Conservation (phyloP, 2,888 invertebrate species). For the Sinhomidia bicolor region DNA sequence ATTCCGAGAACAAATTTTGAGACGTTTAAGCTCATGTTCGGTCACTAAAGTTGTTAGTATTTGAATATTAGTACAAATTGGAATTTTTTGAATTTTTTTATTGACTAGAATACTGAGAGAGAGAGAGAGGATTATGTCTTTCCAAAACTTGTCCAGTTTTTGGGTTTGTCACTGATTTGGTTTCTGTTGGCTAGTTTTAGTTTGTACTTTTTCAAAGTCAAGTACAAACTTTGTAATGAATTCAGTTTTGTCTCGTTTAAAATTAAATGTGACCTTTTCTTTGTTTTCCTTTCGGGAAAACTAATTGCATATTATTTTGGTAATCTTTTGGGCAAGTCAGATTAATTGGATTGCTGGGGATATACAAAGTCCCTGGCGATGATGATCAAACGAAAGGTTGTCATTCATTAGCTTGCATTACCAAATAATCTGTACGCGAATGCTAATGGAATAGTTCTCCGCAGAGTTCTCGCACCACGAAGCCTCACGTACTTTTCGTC, state of each 20-base stretch:
- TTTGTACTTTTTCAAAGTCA: neutral
- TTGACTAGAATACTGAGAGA: too few species aligned
- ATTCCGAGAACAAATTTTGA: neutral
- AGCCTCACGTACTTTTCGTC: neutral
- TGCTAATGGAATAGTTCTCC: too few species aligned
- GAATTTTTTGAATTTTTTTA: too few species aligned
- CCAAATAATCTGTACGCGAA: too few species aligned
- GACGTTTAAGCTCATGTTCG: too few species aligned
- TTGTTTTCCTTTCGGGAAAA: neutral
- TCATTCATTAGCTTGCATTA: conserved; percentile 65
- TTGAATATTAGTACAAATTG: too few species aligned
- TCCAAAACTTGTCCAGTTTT: too few species aligned
- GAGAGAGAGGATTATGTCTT: too few species aligned
- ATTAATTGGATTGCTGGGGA: conserved; percentile 31
- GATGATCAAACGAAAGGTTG: conserved; percentile 4
- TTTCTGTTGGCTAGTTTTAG: neutral
- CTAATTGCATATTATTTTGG: neutral
- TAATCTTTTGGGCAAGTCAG: neutral
- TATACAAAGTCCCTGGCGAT: neutral
- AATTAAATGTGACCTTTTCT: conserved; percentile 3
- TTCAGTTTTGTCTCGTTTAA: too few species aligned
- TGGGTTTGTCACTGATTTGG: too few species aligned
- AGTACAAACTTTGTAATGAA: too few species aligned
- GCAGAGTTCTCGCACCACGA: neutral
- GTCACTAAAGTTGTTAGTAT: too few species aligned